phyloP scores from a whole-genome alignment of 2,113 vertebrate species.

The Dromaius novaehollandiae region DNA sequence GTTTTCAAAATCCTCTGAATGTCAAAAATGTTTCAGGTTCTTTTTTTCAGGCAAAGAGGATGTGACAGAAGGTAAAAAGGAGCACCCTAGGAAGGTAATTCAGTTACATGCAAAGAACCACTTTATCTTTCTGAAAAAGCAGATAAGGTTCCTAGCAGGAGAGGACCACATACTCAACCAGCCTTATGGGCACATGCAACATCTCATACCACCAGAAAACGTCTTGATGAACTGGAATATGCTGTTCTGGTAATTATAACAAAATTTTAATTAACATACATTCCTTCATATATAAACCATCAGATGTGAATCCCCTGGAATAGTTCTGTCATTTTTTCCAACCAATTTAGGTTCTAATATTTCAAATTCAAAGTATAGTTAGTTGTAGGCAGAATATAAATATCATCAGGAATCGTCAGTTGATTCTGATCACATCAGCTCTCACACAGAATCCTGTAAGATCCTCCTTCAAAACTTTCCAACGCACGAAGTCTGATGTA shows the following conservation, averaged over 20 bases:
- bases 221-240: slow-evolving; percentile 55
- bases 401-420: neutral
- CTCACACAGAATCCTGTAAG: neutral
- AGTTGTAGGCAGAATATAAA: neutral
- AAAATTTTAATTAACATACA: slow-evolving; percentile 37
- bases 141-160: slow-evolving; percentile 66
- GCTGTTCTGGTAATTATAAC: slow-evolving; percentile 37
- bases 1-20: slow-evolving; percentile 44
- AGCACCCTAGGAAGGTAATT: slow-evolving; percentile 69
- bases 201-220: slow-evolving; percentile 55
- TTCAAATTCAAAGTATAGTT: neutral
- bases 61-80: slow-evolving; percentile 61
- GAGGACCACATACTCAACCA: slow-evolving; percentile 68
- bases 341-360: neutral
- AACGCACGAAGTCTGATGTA: neutral
- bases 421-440: neutral
- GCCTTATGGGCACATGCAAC: slow-evolving; percentile 61
- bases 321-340: neutral
- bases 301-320: neutral
- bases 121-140: slow-evolving; percentile 64
- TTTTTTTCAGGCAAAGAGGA: slow-evolving; percentile 54
- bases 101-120: slow-evolving; percentile 62
- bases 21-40: slow-evolving; percentile 49
- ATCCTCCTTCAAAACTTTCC: neutral
- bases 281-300: slow-evolving; percentile 14